Evolutionary conservation across 2,888 invertebrate species (phyloP).

Genomic region (Tineola bisselliella): DNA sequence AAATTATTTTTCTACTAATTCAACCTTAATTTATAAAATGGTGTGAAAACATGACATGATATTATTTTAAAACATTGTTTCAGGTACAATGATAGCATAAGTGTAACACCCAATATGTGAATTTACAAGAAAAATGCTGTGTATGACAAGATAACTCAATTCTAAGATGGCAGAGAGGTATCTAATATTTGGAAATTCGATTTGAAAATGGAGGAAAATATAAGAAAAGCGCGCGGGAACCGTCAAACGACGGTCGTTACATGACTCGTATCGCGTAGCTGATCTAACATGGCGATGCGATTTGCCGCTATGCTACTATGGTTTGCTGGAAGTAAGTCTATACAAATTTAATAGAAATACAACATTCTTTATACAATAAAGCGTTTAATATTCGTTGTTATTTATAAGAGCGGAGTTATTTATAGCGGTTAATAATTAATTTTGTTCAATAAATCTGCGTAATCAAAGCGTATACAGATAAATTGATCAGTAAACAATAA

Average conservation of each 20-base stretch:
- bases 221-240: conserved; percentile 29
- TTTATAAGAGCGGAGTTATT: no score
- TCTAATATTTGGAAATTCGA: conserved; percentile 28
- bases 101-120: conserved; percentile 1
- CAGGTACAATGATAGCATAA: conserved; percentile 6
- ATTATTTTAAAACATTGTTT: background rate
- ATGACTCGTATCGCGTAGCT: conserved; percentile 37
- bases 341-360: background rate
- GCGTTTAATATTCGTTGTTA: background rate
- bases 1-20: no score
- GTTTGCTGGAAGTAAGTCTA: conserved; percentile 55
- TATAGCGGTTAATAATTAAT: no score
- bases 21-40: no score
- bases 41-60: no score
- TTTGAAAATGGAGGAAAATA: conserved; percentile 44
- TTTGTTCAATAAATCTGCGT: no score
- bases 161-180: conserved; percentile 29
- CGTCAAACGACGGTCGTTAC: conserved; percentile 37
- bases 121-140: background rate
- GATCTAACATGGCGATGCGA: conserved; percentile 46
- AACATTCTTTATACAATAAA: no score
- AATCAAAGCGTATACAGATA: no score
- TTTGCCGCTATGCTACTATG: conserved; percentile 50
- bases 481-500: no score
- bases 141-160: conserved; percentile 26